phyloP scores from a whole-genome alignment of 2,888 invertebrate species.

The Vesta saturnalis region DNA sequence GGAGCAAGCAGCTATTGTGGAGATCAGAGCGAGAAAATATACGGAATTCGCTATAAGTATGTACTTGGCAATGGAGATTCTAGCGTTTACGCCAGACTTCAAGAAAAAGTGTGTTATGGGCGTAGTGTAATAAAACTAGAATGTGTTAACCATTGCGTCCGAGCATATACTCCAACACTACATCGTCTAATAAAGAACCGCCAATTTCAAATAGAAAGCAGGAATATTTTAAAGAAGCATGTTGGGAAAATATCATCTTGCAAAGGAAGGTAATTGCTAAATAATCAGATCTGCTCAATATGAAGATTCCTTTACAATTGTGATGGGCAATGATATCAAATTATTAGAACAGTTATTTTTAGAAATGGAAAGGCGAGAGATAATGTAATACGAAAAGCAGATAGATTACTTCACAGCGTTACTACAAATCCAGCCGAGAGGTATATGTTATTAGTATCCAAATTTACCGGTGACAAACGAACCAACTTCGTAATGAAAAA shows the following conservation, averaged over 20 bases:
- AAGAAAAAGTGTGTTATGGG: conserved; percentile 13
- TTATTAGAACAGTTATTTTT: background rate
- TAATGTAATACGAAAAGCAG: conserved; percentile 10
- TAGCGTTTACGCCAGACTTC: conserved; percentile 2
- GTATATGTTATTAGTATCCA: background rate
- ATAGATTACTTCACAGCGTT: background rate
- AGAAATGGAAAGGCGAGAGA: conserved; percentile 4
- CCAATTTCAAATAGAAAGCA: background rate
- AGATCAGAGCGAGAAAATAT: background rate
- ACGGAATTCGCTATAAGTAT: too few relatives aligned
- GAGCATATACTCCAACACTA: too few relatives aligned
- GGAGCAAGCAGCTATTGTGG: too few relatives aligned
- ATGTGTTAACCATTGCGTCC: too few relatives aligned
- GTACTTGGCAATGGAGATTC: too few relatives aligned
- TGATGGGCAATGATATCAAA: background rate
- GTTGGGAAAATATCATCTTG: too few relatives aligned
- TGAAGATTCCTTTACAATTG: background rate
- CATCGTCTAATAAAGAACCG: too few relatives aligned
- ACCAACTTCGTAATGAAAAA: background rate
- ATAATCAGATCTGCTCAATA: background rate
- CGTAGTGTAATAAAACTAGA: too few relatives aligned
- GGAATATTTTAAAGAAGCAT: too few relatives aligned
- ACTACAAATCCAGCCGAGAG: conserved; percentile 4
- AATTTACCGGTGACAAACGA: too few relatives aligned
- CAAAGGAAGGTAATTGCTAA: too few relatives aligned